A percentile compares a stretch with the other conserved stretches of the same genome.
These are phyloP conservation scores for Neomicropteryx cornuta DNA, from an alignment of 1,140 invertebrate species.

Conservation along the genomic window DNA sequence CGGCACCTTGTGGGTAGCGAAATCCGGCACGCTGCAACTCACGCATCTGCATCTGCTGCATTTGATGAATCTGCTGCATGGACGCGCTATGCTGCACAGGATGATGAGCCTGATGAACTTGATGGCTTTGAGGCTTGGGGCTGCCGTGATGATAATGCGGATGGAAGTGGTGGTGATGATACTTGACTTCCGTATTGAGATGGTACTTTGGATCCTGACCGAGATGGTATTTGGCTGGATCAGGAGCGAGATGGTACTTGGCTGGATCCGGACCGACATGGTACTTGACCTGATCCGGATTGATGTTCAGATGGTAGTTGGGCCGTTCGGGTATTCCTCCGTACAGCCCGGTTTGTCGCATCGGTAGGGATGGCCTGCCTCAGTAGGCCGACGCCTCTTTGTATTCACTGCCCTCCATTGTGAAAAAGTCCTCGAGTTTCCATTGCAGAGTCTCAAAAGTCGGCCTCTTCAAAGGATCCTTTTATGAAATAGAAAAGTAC, in stretches of 20 bases:
- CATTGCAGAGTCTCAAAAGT: constrained; percentile 99
- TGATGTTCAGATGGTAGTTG: constrained; percentile 4
- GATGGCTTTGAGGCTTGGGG: too few relatives aligned
- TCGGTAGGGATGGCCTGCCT: constrained; percentile 55
- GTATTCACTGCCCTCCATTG: constrained; percentile 96
- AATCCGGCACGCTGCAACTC: too few relatives aligned
- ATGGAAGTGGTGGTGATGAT: too few relatives aligned
- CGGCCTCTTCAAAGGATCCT: constrained; percentile 92
- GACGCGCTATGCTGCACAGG: too few relatives aligned
- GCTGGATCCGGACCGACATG: background rate
- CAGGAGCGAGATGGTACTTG: background rate
- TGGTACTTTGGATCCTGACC: constrained; percentile 15
- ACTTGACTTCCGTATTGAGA: too few relatives aligned
- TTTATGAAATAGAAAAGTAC: background rate
- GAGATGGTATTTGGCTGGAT: constrained; percentile 3
- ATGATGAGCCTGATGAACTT: too few relatives aligned
- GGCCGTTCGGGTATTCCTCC: constrained; percentile 22
- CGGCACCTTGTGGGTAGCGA: too few relatives aligned
- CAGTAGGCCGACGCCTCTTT: constrained; percentile 94
- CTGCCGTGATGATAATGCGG: too few relatives aligned
- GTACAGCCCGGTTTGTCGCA: constrained; percentile 34
- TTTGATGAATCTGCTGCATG: too few relatives aligned
- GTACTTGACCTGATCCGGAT: background rate
- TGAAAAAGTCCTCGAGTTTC: constrained; percentile 99
- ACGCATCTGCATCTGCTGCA: too few relatives aligned